Evolutionary conservation across 2,797 vertebrate species (phyloP).

Genomic region (Brachyrhaphis roseni): DNA sequence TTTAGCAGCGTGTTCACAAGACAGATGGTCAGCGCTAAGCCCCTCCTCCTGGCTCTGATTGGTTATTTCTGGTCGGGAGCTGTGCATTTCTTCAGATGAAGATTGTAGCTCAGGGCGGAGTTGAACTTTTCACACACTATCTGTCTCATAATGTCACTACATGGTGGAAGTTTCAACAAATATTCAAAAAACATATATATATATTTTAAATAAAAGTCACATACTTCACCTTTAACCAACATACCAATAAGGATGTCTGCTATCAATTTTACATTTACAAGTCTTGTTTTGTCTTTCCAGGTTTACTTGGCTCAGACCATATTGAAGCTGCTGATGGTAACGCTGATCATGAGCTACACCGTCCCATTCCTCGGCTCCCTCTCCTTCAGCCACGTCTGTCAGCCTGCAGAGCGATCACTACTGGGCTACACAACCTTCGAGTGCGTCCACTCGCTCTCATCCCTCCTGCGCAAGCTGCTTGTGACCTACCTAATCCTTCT

Average conservation of each 20-base stretch:
- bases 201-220: no score
- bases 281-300: constrained; percentile 46
- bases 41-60: no score
- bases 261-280: not conserved
- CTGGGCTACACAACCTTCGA: constrained; percentile 81
- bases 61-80: no score
- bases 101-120: no score
- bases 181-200: no score
- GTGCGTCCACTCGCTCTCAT: constrained; percentile 84
- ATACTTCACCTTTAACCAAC: not conserved
- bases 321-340: constrained; percentile 79
- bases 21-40: no score
- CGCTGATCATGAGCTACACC: constrained; percentile 78
- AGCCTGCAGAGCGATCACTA: constrained; percentile 69
- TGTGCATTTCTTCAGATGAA: no score
- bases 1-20: no score
- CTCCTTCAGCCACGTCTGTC: constrained; percentile 80
- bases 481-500: constrained; percentile 81
- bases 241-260: not conserved
- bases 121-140: no score
- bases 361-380: constrained; percentile 79
- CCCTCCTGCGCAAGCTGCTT: constrained; percentile 81
- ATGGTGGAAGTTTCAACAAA: no score
- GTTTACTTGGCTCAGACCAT: constrained; percentile 83
- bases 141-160: no score